phyloP scores from a whole-genome alignment of 1,140 invertebrate genomes.

The Apis florea region DNA sequence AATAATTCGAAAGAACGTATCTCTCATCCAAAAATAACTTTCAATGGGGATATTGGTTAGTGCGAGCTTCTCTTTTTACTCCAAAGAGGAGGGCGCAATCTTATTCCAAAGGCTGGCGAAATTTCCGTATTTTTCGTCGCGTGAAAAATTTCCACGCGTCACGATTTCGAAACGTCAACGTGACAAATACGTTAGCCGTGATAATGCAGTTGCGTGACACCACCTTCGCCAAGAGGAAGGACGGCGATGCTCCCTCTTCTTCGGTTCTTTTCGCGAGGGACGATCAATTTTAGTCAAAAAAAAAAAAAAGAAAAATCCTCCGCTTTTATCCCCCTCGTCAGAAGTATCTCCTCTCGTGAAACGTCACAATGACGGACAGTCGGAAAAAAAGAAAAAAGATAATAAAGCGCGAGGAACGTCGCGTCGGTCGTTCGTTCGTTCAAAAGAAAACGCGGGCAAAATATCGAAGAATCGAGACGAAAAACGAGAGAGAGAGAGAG shows the following conservation, averaged over 20 bases:
- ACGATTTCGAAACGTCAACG: slow-evolving; percentile 54
- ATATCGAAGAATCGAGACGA: no score
- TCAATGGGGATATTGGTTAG: no score
- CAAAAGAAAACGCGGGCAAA: no score
- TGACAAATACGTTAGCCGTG: slow-evolving; percentile 58
- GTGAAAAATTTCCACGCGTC: slow-evolving; percentile 51
- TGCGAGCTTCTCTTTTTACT: no score
- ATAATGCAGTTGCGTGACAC: slow-evolving; percentile 59
- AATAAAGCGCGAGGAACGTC: neutral
- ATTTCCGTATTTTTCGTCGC: neutral
- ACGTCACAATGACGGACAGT: neutral
- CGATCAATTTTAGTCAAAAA: slow-evolving; percentile 56
- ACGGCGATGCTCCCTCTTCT: slow-evolving; percentile 37
- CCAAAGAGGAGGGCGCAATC: no score
- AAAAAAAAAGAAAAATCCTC: neutral
- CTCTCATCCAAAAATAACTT: no score
- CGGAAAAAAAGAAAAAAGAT: neutral
- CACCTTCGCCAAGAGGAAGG: slow-evolving; percentile 4
- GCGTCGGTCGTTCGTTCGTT: no score
- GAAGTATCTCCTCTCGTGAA: neutral
- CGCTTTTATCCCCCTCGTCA: neutral
- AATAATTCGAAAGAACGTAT: no score
- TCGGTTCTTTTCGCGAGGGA: slow-evolving; percentile 12
- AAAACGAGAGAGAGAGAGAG: no score
- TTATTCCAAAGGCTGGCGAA: neutral